phyloP scores from a whole-genome alignment of 2,888 invertebrate species.

The Megamerina dolium region DNA sequence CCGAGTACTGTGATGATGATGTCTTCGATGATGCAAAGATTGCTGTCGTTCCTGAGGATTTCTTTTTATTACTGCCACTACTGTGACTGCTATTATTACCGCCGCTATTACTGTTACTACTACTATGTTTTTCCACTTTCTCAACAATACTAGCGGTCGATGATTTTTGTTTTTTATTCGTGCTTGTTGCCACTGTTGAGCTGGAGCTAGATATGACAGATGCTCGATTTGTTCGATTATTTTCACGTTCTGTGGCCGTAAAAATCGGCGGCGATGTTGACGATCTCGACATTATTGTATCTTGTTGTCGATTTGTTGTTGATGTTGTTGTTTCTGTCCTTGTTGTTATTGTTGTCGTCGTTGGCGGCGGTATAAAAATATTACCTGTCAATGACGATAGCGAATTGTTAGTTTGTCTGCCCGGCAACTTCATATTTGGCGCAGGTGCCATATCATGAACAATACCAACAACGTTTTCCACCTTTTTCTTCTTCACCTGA shows the following conservation, averaged over 20 bases:
- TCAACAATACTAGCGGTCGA: neutral
- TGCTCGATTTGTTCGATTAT: too few relatives aligned
- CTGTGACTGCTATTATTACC: conserved; percentile 13
- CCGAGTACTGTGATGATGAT: conserved; percentile 30
- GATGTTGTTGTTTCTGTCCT: neutral
- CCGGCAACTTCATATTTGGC: conserved; percentile 51
- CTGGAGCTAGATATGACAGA: too few relatives aligned
- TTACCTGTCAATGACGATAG: conserved; percentile 78
- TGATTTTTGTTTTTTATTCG: conserved; percentile 12
- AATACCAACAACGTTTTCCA: conserved; percentile 15
- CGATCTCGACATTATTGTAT: neutral
- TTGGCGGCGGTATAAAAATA: conserved; percentile 59
- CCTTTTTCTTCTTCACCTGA: conserved; percentile 10
- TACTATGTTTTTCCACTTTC: conserved; percentile 7
- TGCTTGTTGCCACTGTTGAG: too few relatives aligned
- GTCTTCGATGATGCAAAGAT: conserved; percentile 7
- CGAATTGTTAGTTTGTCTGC: conserved; percentile 82
- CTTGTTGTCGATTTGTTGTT: neutral
- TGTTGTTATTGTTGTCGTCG: neutral
- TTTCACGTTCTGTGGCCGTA: too few relatives aligned
- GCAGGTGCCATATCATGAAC: conserved; percentile 45
- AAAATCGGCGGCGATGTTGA: too few relatives aligned
- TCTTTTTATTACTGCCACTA: conserved; percentile 16
- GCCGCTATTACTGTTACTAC: conserved; percentile 1
- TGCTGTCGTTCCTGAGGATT: conserved; percentile 6